Conservation (phyloP, 2,797 vertebrate genomes). For the Novumbra hubbsi region DNA sequence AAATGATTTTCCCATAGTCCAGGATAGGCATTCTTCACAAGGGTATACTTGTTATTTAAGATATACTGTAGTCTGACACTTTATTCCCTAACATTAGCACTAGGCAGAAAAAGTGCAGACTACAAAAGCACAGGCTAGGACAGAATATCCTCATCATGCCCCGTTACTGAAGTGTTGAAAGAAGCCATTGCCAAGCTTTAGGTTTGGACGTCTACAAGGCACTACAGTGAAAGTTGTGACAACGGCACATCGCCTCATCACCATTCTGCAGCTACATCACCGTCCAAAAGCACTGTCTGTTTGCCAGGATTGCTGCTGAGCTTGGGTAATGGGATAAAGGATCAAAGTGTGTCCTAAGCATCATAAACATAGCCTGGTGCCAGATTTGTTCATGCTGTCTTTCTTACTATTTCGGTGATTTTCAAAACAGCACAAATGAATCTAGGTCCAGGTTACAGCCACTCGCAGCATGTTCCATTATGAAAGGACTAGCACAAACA, state of each 20-base stretch:
- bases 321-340: slow-evolving; percentile 15
- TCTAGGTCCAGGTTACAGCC: not conserved
- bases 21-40: no score
- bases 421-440: not conserved
- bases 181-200: not conserved
- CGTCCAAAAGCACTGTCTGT: not conserved
- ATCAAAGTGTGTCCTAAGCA: slow-evolving; percentile 63
- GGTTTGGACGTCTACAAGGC: not conserved
- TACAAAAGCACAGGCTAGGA: not conserved
- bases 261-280: not conserved
- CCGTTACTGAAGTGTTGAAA: not conserved
- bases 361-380: slow-evolving; percentile 24
- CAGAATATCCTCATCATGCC: not conserved
- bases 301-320: not conserved
- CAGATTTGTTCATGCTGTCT: not conserved
- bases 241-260: slow-evolving; percentile 17
- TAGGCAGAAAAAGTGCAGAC: not conserved
- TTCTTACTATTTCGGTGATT: not conserved
- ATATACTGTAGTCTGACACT: not conserved
- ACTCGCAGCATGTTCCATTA: not conserved
- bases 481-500: slow-evolving; percentile 1
- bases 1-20: no score
- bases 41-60: not conserved
- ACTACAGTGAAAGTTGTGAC: slow-evolving; percentile 13
- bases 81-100: not conserved